Evolutionary conservation across 2,797 vertebrate species (phyloP).

Genomic region (Oreonectes daqikongensis): DNA sequence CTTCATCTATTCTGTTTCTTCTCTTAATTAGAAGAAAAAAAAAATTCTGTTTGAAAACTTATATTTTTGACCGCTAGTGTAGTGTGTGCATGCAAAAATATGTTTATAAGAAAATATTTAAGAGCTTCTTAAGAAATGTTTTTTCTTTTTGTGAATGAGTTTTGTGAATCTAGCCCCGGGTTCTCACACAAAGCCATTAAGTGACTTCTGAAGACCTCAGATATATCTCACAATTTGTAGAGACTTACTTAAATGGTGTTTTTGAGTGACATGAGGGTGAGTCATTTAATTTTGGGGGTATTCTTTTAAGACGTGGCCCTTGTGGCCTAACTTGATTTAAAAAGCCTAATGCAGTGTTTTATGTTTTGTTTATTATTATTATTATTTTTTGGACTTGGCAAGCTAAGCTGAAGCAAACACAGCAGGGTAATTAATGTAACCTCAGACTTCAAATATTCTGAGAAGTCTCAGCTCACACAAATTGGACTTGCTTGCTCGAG

Average conservation of each 20-base stretch:
- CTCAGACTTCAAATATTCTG: neutral
- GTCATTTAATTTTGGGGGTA: neutral
- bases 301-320: neutral
- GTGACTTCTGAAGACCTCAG: neutral
- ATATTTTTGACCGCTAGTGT: too few relatives aligned
- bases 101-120: too few relatives aligned
- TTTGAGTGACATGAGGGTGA: too few relatives aligned
- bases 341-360: neutral
- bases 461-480: neutral
- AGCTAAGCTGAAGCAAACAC: neutral
- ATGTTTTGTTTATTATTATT: neutral
- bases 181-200: neutral
- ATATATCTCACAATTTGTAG: too few relatives aligned
- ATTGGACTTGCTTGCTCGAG: slow-evolving; percentile 22
- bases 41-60: too few relatives aligned
- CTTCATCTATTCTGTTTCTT: too few relatives aligned
- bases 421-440: neutral
- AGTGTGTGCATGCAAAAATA: too few relatives aligned
- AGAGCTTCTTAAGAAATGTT: too few relatives aligned
- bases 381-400: neutral
- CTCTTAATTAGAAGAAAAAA: too few relatives aligned
- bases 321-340: neutral
- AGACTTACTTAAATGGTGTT: too few relatives aligned
- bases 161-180: too few relatives aligned
- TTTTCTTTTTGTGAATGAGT: too few relatives aligned